Evolutionary conservation across 2,113 vertebrate genomes (phyloP).

Genomic region (Aspidoscelis tigris): DNA sequence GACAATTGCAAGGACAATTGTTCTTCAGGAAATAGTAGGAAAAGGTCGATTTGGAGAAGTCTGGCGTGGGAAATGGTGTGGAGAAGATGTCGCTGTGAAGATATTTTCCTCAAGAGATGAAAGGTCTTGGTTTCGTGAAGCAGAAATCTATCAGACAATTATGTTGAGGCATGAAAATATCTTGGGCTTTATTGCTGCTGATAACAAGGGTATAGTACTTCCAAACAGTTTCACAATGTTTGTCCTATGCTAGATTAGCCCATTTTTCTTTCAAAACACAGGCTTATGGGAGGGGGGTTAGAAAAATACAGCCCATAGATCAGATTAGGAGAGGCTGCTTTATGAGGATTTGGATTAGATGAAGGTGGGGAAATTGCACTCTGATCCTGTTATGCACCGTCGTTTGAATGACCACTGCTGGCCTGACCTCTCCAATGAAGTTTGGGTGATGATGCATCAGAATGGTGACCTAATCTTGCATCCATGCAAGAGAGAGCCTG

Average conservation of each 20-base stretch:
- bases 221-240: conserved; percentile 24
- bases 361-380: neutral
- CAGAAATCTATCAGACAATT: conserved; percentile 96
- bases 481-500: too few relatives aligned
- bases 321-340: conserved; percentile 8
- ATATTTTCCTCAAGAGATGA: conserved; percentile 98
- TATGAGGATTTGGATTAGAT: neutral
- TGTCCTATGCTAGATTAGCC: conserved; percentile 15
- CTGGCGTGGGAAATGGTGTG: conserved; percentile 96
- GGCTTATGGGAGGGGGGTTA: neutral
- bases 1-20: conserved; percentile 94
- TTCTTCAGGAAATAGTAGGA: conserved; percentile 94
- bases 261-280: conserved; percentile 6
- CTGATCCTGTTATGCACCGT: neutral
- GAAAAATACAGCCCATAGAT: neutral
- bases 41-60: conserved; percentile 96
- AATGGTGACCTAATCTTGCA: neutral
- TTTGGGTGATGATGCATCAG: neutral
- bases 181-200: conserved; percentile 96
- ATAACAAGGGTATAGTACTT: conserved; percentile 90
- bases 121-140: conserved; percentile 96
- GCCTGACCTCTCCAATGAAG: neutral
- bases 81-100: conserved; percentile 97
- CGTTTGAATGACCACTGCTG: neutral
- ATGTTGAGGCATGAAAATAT: conserved; percentile 97